phyloP scores from a whole-genome alignment of 2,797 vertebrate genomes.

The Pseudochaenichthys georgianus region DNA sequence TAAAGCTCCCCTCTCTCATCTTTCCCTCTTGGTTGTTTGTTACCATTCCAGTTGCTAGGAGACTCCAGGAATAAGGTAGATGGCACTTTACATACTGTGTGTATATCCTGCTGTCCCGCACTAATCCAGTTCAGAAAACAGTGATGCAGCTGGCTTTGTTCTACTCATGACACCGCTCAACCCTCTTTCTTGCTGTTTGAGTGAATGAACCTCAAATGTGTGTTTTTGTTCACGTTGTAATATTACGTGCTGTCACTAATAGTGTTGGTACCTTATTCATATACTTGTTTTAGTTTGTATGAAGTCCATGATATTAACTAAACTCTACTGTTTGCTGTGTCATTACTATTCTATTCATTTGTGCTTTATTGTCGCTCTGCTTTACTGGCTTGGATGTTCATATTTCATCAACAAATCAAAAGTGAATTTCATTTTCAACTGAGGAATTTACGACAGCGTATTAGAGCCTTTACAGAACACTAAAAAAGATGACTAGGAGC shows the following conservation, averaged over 20 bases:
- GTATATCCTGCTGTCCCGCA: slow-evolving; percentile 70
- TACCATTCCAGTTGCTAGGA: slow-evolving; percentile 96
- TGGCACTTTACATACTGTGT: slow-evolving; percentile 82
- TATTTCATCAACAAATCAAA: neutral
- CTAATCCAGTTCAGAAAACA: slow-evolving; percentile 57
- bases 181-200: neutral
- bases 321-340: neutral
- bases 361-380: slow-evolving; percentile 33
- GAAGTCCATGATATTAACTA: neutral
- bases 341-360: slow-evolving; percentile 29
- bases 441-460: too few species aligned
- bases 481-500: too few species aligned
- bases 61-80: slow-evolving; percentile 99
- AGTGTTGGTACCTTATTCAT: slow-evolving; percentile 21
- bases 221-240: too few species aligned
- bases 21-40: slow-evolving; percentile 88
- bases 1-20: slow-evolving; percentile 90
- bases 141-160: slow-evolving; percentile 48
- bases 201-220: neutral
- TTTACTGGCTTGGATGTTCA: slow-evolving; percentile 39
- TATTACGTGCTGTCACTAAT: slow-evolving; percentile 18
- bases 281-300: neutral
- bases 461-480: too few species aligned
- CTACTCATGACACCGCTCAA: slow-evolving; percentile 19
- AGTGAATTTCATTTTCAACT: neutral